Conservation (phyloP, 1,140 invertebrate genomes). For the Drosophila subobscura region DNA sequence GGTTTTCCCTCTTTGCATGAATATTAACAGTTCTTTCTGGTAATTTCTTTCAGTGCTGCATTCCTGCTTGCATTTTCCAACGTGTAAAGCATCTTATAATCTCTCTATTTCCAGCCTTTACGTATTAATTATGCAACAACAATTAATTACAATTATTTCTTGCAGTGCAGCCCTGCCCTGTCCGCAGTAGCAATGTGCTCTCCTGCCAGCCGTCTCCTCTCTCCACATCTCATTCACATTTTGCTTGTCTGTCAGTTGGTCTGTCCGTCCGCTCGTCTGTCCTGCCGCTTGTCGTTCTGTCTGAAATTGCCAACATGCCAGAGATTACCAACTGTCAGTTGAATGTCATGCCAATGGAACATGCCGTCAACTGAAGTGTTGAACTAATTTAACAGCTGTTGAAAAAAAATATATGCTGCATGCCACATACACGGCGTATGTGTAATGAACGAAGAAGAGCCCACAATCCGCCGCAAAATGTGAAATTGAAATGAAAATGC, state of each 20-base stretch:
- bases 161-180: slow-evolving; percentile 39
- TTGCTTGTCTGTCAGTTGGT: slow-evolving; percentile 36
- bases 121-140: slow-evolving; percentile 40
- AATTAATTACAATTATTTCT: slow-evolving; percentile 41
- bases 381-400: slow-evolving; percentile 84
- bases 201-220: slow-evolving; percentile 4
- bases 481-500: slow-evolving; percentile 56
- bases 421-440: slow-evolving; percentile 67
- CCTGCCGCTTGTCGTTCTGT: slow-evolving; percentile 53
- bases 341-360: slow-evolving; percentile 83
- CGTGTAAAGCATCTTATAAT: slow-evolving; percentile 16
- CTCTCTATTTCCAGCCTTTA: slow-evolving; percentile 23
- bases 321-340: slow-evolving; percentile 84
- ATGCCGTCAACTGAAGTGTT: slow-evolving; percentile 83
- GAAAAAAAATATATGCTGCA: slow-evolving; percentile 69
- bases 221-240: slow-evolving; percentile 30
- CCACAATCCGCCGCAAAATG: slow-evolving; percentile 45
- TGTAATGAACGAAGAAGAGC: slow-evolving; percentile 65
- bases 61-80: background rate
- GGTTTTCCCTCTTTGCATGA: no score
- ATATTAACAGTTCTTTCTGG: no score
- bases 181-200: slow-evolving; percentile 39
- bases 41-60: no score
- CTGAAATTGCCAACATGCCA: slow-evolving; percentile 83
- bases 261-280: slow-evolving; percentile 24